Conservation (phyloP, 2,888 invertebrate genomes). For the Melinaea menophilus region DNA sequence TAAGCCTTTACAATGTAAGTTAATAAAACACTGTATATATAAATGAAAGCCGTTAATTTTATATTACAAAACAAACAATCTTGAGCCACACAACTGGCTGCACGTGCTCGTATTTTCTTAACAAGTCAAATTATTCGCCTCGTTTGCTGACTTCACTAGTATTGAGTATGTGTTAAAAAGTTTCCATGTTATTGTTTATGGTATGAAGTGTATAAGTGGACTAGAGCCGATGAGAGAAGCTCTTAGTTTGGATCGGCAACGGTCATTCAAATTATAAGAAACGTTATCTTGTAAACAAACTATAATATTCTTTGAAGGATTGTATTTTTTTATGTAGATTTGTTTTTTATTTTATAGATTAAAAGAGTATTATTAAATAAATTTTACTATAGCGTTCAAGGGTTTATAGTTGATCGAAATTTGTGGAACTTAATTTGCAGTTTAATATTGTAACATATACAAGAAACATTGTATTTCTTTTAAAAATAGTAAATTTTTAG, state of each 20-base stretch:
- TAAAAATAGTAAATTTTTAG: too few species aligned
- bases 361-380: too few species aligned
- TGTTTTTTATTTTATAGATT: too few species aligned
- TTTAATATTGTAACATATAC: too few species aligned
- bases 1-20: too few species aligned
- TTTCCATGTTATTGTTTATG: slow-evolving; percentile 73
- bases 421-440: too few species aligned
- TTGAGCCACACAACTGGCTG: slow-evolving; percentile 32
- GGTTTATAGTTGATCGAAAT: too few species aligned
- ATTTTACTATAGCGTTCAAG: too few species aligned
- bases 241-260: slow-evolving; percentile 44
- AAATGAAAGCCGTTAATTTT: slow-evolving; percentile 19
- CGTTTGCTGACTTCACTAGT: slow-evolving; percentile 47
- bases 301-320: too few species aligned
- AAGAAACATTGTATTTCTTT: too few species aligned
- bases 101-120: slow-evolving; percentile 71
- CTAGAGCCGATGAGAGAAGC: slow-evolving; percentile 61
- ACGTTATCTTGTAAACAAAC: slow-evolving; percentile 21
- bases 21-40: not conserved
- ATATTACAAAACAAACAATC: slow-evolving; percentile 29
- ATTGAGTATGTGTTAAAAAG: slow-evolving; percentile 66
- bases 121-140: slow-evolving; percentile 71
- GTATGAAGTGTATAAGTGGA: slow-evolving; percentile 59
- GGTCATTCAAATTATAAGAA: slow-evolving; percentile 17
- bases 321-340: too few species aligned